Percentiles rank a stretch among this genome's conserved stretches.
Evolutionary conservation across 2,113 vertebrate species (phyloP).

Genomic region (Tauraco erythrolophus): DNA sequence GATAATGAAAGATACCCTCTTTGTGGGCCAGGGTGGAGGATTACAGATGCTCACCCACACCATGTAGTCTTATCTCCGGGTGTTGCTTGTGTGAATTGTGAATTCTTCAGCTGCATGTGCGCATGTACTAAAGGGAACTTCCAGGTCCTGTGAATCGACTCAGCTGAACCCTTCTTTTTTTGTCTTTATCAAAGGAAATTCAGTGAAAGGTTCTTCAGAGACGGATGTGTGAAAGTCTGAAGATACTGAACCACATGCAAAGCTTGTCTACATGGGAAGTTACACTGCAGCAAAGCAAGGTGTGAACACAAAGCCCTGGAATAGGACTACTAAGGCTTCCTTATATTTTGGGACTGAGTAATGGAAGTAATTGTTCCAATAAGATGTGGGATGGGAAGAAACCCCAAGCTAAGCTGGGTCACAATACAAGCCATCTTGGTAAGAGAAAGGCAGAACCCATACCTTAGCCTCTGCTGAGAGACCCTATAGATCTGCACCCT

Average conservation of each 20-base stretch:
- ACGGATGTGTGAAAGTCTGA: not conserved
- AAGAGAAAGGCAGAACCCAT: not conserved
- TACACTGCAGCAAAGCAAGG: not conserved
- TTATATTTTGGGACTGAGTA: not conserved
- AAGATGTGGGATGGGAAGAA: not conserved
- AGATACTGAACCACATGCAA: not conserved
- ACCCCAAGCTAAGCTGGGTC: not conserved
- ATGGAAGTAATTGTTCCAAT: not conserved
- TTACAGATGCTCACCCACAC: not conserved
- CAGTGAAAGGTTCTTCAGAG: not conserved
- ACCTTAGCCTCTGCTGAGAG: not conserved
- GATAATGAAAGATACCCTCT: not conserved
- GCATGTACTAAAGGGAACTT: not conserved
- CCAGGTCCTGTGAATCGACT: not conserved
- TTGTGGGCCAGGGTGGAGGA: not conserved
- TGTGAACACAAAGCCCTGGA: not conserved
- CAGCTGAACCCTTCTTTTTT: not conserved
- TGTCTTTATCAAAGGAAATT: not conserved
- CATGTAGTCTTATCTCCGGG: not conserved
- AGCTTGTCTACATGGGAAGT: not conserved
- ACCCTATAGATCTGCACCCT: not conserved
- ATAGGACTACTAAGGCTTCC: not conserved
- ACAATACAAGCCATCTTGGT: not conserved
- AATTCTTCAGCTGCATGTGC: not conserved
- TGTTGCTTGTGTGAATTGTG: not conserved